A percentile compares a stretch with the other conserved stretches of the same genome.
Evolutionary conservation across 2,888 invertebrate species (phyloP).

Genomic region (Campopleginae sp.): DNA sequence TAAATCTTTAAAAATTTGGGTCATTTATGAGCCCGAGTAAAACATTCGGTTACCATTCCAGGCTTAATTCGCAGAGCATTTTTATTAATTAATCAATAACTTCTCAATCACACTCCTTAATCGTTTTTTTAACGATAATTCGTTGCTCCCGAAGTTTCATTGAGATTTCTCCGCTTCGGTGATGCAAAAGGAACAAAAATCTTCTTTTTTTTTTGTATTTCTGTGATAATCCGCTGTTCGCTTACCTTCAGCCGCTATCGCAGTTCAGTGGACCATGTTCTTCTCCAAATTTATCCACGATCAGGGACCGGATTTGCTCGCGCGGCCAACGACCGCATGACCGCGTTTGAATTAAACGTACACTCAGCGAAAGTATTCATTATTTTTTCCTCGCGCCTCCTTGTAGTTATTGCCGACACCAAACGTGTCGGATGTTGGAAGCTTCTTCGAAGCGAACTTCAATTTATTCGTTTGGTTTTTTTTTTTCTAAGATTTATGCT

Average conservation of each 20-base stretch:
- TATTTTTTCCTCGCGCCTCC: background rate
- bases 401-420: background rate
- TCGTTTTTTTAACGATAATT: no score
- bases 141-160: no score
- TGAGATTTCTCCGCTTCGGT: no score
- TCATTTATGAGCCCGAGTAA: no score
- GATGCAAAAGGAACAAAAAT: no score
- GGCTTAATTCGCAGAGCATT: no score
- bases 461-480: no score
- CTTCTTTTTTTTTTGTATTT: background rate
- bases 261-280: background rate
- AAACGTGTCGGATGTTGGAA: background rate
- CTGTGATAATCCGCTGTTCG: background rate
- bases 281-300: background rate
- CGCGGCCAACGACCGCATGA: conserved; percentile 60
- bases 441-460: background rate
- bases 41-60: no score
- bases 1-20: no score
- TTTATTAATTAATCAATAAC: no score
- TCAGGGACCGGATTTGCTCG: conserved; percentile 12
- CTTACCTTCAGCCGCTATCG: background rate
- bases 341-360: conserved; percentile 46
- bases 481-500: no score
- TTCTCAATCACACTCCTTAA: no score
- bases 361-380: conserved; percentile 51